Conservation (phyloP, 2,113 vertebrate species). For the Zosterops pallidus region DNA sequence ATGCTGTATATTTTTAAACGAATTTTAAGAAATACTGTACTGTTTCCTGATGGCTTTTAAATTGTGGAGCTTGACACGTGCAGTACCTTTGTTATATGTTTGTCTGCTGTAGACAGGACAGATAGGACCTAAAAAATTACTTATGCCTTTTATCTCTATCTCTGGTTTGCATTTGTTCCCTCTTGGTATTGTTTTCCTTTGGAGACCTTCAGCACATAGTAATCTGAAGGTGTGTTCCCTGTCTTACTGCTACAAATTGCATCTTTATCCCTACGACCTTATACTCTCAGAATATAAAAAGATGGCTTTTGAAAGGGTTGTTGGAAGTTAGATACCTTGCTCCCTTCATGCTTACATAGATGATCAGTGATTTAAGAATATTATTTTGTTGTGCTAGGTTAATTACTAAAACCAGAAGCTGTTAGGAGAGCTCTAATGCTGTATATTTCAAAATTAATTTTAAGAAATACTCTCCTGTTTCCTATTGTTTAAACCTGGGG, state of each 20-base stretch:
- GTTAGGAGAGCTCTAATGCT: background rate
- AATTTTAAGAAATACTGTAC: background rate
- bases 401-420: background rate
- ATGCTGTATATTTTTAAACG: background rate
- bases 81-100: background rate
- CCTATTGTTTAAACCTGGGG: background rate
- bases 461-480: background rate
- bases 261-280: background rate
- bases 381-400: background rate
- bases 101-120: background rate
- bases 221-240: background rate
- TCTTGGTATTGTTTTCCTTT: background rate
- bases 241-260: background rate
- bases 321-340: background rate
- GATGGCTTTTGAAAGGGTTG: background rate
- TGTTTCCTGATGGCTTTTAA: background rate
- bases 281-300: background rate
- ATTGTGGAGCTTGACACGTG: background rate
- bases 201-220: background rate
- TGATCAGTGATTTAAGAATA: background rate
- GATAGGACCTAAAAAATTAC: background rate
- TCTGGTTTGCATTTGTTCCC: background rate
- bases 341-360: background rate
- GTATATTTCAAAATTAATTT: fast-evolving
- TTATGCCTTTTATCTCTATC: background rate